Percentiles rank a stretch among this genome's conserved stretches.
Evolutionary conservation across 2,888 invertebrate species (phyloP).

Genomic region (Amiota communis): DNA sequence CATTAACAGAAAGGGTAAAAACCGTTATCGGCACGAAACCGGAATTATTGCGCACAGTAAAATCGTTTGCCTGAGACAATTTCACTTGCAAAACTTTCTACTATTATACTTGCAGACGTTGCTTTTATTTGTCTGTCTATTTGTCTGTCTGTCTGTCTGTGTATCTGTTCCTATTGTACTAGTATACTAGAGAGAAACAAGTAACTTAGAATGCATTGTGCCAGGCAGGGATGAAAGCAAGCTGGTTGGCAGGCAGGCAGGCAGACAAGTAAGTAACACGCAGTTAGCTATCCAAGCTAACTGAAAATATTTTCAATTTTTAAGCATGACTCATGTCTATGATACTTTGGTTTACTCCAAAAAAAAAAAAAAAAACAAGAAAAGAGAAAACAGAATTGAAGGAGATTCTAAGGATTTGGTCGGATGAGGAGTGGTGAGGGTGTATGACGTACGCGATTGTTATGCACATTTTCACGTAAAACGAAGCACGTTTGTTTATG

Average conservation of each 20-base stretch:
- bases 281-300: neutral
- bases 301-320: conserved; percentile 11
- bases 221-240: too few species aligned
- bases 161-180: neutral
- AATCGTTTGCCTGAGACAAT: conserved; percentile 9
- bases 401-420: neutral
- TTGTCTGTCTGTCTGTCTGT: neutral
- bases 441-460: neutral
- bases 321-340: conserved; percentile 18
- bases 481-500: conserved; percentile 16
- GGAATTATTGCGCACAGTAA: conserved; percentile 41
- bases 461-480: conserved; percentile 13
- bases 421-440: neutral
- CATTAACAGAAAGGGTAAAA: conserved; percentile 26
- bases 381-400: neutral
- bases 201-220: too few species aligned
- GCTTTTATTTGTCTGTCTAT: neutral
- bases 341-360: neutral
- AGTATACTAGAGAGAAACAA: too few species aligned
- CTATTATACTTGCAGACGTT: too few species aligned
- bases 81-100: neutral
- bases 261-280: neutral
- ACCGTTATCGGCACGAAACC: conserved; percentile 48
- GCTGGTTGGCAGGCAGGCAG: too few species aligned
- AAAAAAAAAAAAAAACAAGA: too few species aligned